Base-by-base conservation (phyloP, 1,140 invertebrate genomes). In the Dermatophagoides farinae region DNA sequence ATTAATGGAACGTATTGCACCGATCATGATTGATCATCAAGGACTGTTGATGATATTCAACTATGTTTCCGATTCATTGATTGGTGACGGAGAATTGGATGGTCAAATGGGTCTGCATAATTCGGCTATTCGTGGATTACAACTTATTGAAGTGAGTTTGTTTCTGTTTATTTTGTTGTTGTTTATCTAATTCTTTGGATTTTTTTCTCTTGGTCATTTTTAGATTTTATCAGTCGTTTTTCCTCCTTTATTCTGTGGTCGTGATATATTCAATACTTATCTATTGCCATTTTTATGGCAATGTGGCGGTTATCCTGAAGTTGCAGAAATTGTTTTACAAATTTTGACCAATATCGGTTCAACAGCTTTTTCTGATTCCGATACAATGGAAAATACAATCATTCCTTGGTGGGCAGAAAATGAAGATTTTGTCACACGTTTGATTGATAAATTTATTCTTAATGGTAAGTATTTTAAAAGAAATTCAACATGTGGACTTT, bases 21-120 rank as follows among this genome's bases (percentile, higher is more conserved):
- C 88, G 0, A 87, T 97, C 2, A 88, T 96, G 83, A 85, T 97
- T 18, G 92, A 97, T 70, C 82, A 83, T 65, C 80, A 85, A 62
- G 86, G 63, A 41, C 66, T 76, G 49, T 63, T 72, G 23, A 60
- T 68, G 37, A 64, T 76, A 14, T 68, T 75, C 18, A 68, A 67
- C 47, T 68, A 70, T 59, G 67, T 75, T 16, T 67, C 71, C 40
- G 69, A 74, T 61, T 65, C 63, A 10, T 18, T 68, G 5, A n/a
- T 65, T 6, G 67, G 67, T 16, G 46, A 61, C 47, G 67, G 67
- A 18, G 65, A 67, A 37, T 50, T 67, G 6, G 67, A 68, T 61
- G 58, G 54, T 38, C 61, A 64, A 20, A 47, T 66, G 39, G 64
- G 64, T 20, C 38, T 68, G 12, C 53, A 62, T 16, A 65, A 66